Percentiles rank a stretch among this genome's conserved stretches.
These are phyloP conservation scores for Cyrtodaria siliqua DNA, from an alignment of 2,888 invertebrate genomes.

Conservation along the genomic window DNA sequence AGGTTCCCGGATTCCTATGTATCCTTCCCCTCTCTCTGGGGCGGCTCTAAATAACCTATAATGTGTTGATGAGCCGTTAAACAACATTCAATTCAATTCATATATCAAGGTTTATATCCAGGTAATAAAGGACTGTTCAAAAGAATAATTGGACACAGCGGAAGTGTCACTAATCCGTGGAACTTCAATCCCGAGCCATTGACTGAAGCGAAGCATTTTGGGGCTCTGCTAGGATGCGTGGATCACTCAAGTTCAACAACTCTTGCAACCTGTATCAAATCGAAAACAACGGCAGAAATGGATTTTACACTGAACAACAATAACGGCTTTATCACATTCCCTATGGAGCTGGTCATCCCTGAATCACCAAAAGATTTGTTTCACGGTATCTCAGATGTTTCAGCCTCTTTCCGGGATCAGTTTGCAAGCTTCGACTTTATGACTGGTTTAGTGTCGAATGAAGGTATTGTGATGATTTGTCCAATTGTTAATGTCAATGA, in stretches of 20 bases:
- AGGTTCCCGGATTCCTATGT: too few species aligned
- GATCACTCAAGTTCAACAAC: slow-evolving; percentile 15
- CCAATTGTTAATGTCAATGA: slow-evolving; percentile 92
- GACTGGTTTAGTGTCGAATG: slow-evolving; percentile 97
- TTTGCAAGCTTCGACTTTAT: slow-evolving; percentile 89
- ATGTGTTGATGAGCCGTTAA: too few species aligned
- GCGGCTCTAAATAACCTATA: too few species aligned
- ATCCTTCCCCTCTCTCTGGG: too few species aligned
- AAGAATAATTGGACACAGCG: too few species aligned
- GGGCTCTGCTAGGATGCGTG: slow-evolving; percentile 59
- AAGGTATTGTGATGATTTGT: slow-evolving; percentile 88
- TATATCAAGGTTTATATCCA: too few species aligned
- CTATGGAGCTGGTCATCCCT: slow-evolving; percentile 87
- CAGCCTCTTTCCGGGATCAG: slow-evolving; percentile 2
- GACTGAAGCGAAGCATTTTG: slow-evolving; percentile 90
- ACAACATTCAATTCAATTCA: too few species aligned
- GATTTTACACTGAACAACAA: slow-evolving; percentile 49
- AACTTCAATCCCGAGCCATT: too few species aligned
- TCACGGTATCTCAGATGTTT: slow-evolving; percentile 91
- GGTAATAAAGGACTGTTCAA: too few species aligned
- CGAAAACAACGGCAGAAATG: slow-evolving; percentile 42
- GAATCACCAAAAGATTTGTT: slow-evolving; percentile 92
- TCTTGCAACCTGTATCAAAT: slow-evolving; percentile 52
- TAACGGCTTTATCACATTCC: slow-evolving; percentile 30
- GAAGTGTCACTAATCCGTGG: too few species aligned